phyloP scores from a whole-genome alignment of 2,888 invertebrate genomes.

The Augiades crinisus region DNA sequence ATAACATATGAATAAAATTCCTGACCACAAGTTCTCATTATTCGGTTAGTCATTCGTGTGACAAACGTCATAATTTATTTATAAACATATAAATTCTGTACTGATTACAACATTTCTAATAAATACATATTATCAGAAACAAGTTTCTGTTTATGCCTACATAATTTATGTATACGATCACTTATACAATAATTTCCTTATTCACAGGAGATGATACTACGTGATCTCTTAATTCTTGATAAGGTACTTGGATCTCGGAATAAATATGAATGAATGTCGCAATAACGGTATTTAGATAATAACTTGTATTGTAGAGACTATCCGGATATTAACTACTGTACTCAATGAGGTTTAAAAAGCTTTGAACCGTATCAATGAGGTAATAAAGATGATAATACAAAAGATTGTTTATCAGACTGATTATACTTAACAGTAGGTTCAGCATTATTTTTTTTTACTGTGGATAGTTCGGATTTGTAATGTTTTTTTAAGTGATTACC shows the following conservation, averaged over 20 bases:
- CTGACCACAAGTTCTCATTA: not conserved
- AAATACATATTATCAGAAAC: not conserved
- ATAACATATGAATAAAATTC: no score
- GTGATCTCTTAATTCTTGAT: not conserved
- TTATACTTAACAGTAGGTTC: not conserved
- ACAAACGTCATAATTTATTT: not conserved
- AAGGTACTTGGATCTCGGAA: not conserved
- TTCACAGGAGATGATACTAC: not conserved
- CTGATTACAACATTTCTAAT: constrained; percentile 5
- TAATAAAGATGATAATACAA: constrained; percentile 9
- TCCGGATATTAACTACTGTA: constrained; percentile 9
- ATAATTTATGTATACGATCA: not conserved
- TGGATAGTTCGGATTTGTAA: not conserved
- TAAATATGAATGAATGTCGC: not conserved
- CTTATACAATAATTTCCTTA: not conserved
- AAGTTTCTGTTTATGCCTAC: no score
- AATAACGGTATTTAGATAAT: not conserved
- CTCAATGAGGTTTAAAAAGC: not conserved
- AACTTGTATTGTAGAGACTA: not conserved
- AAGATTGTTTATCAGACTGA: not conserved
- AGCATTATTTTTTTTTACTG: not conserved
- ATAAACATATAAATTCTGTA: not conserved
- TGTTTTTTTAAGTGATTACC: not conserved
- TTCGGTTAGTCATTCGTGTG: not conserved
- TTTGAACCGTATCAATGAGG: constrained; percentile 4